A percentile compares a stretch with the other conserved stretches of the same genome.
phyloP scores from a whole-genome alignment of 1,140 invertebrate species.

The Myzus persicae region DNA sequence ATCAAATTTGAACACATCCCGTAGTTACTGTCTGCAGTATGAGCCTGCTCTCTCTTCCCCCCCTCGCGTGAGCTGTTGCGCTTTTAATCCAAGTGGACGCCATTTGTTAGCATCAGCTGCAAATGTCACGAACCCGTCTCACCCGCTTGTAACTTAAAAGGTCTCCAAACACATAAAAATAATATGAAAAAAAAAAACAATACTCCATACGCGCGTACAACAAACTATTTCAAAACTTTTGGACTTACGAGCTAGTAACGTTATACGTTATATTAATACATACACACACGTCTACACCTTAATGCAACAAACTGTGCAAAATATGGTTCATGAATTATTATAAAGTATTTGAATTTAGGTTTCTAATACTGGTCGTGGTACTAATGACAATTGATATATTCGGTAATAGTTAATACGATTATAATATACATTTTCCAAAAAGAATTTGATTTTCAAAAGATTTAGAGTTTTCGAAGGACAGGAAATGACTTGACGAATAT shows the following conservation, averaged over 20 bases:
- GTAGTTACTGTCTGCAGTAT: not conserved
- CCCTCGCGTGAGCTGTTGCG: conserved; percentile 18
- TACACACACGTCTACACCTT: not conserved
- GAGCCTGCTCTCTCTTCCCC: not conserved
- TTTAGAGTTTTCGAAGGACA: not conserved
- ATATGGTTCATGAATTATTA: not conserved
- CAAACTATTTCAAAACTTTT: not conserved
- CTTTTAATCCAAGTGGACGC: conserved; percentile 46
- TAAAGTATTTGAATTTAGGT: not conserved
- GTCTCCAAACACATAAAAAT: not conserved
- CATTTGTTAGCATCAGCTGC: conserved; percentile 43
- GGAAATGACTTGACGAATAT: not conserved
- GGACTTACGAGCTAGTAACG: not conserved
- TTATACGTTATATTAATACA: not conserved
- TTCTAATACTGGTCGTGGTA: not conserved
- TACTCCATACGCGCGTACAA: not conserved
- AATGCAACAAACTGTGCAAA: not conserved
- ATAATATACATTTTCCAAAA: not conserved
- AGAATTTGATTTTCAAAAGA: not conserved
- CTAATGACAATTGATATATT: not conserved
- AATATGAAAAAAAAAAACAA: conserved; percentile 2
- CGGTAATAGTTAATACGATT: not conserved
- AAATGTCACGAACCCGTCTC: conserved; percentile 46
- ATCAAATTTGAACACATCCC: conserved; percentile 26
- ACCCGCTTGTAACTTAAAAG: not conserved